Evolutionary conservation across 1,140 invertebrate genomes (phyloP), one percentile per base, ranked within the genome.

Genomic region (Cyphomyrmex costatus): DNA sequence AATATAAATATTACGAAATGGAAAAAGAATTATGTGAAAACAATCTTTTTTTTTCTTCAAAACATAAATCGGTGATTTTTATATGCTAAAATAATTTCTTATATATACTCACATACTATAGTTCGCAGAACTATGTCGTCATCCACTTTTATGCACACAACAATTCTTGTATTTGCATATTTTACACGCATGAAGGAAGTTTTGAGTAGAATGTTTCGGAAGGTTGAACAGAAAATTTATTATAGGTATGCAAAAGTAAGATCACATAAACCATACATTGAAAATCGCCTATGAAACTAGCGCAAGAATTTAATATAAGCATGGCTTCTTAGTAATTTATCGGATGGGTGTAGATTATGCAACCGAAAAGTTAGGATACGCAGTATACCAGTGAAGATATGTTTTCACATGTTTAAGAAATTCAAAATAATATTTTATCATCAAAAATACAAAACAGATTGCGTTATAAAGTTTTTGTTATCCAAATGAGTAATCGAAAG

Each of bases 281-380:
- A 66, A 36, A 53, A 80, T 21, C 33, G 30, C 16, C 14, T 14
- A 19, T 51, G 14, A 70, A 70, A 80, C 0, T 42, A 19, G 33
- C 30, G 49, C 49, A 58, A 36, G n/a, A 80, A 80, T 80, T 70
- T 80, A 68, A 80, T 80, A 80, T 46, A 46, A 78, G 19, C 74
- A 30, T 56, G 30, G 16, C 24, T 79, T 68, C 46, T 56, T 49
- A 14, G 3, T 70, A 70, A 80, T 80, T 68, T 80, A 70, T 70
- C 5, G 24, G 8, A 80, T 36, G 30, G n/a, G n/a, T 53, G 60
- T 16, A 30, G 5, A 80, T 68, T 80, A 70, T 27, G 14, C 63
- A 21, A 16, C n/a, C 30, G n/a, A 36, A 68, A 53, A 42, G 24
- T 63, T 61, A 46, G 24, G n/a, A 16, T 24, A 27, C 12, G 7